Evolutionary conservation across 23 tunicate genomes (phyloP), one percentile per base, ranked within the genome.

Genomic region (Phallusia fumigata): DNA sequence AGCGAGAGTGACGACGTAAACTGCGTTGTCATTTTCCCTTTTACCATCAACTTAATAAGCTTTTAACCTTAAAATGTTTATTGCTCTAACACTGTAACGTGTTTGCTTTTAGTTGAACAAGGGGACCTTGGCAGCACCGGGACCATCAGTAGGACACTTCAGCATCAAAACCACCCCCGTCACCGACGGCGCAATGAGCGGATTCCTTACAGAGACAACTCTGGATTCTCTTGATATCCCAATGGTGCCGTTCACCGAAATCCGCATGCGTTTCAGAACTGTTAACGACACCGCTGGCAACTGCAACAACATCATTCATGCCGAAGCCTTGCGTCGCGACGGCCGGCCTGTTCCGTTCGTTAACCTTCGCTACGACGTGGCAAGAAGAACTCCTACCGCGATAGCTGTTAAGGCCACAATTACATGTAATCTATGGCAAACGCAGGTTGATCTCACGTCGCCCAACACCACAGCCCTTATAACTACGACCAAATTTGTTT

Each of bases 291-390:
- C 53, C 19, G 35, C 53, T 5, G 33, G 52, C 8, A 35, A 33
- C 16, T 45, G 44, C 53, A 40, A 40, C 28, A 40, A 77, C 33
- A 45, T 33, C 11, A 1, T 77, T 26, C 80, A 77, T 45, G 26
- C 35, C 2, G 80, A 77, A 77, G 80, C 53, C 18, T 31, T 45
- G 52, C 34, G 80, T 1, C 45, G 80, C 8, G 52, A 35, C 80
- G 47, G 52, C 28, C 52, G 53, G 6, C 52, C 45, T 5, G 31
- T 45, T 36, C 24, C 32, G 3, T 77, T 33, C 53, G 44, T 77
- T 30, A 77, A 77, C 80, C 45, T 45, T 15, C 52, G 80, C 18
- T 36, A 33, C 30, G 80, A 77, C 35, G 2, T 77, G 18, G 30
- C 52, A 12, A 26, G 31, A 19, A 77, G 28, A 13, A 11, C 52